Conservation (phyloP, 2,113 vertebrate genomes). For the Furnarius figulus region DNA sequence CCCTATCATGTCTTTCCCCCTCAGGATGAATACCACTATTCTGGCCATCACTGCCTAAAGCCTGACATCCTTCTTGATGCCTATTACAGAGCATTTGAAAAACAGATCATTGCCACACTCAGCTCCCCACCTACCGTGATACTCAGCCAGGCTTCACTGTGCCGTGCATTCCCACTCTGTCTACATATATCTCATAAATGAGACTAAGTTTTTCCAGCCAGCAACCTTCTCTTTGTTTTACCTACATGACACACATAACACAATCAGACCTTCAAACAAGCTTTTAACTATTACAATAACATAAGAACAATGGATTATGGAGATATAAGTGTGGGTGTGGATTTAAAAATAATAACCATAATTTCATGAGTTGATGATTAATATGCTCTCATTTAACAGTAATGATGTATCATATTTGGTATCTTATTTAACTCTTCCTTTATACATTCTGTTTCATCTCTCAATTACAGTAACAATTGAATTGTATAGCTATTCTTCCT, state of each 20-base stretch:
- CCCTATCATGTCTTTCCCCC: neutral
- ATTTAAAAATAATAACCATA: neutral
- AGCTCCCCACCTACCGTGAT: neutral
- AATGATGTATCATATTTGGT: neutral
- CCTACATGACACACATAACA: neutral
- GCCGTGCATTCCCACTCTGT: accelerated
- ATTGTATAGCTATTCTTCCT: neutral
- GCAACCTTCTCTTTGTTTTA: neutral
- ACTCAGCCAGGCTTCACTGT: neutral
- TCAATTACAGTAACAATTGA: neutral
- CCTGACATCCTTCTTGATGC: neutral
- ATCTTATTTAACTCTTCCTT: neutral
- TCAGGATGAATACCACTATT: neutral
- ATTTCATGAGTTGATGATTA: neutral
- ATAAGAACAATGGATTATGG: neutral
- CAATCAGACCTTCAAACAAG: neutral
- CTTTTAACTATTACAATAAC: neutral
- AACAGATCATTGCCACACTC: neutral
- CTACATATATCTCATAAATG: neutral
- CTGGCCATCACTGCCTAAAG: neutral
- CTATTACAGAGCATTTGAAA: no score
- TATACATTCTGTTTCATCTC: neutral
- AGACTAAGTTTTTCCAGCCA: neutral
- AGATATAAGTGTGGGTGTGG: neutral
- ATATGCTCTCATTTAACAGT: neutral